Conservation (phyloP, 1,140 invertebrate genomes). For the Conopomorpha cramerella region DNA sequence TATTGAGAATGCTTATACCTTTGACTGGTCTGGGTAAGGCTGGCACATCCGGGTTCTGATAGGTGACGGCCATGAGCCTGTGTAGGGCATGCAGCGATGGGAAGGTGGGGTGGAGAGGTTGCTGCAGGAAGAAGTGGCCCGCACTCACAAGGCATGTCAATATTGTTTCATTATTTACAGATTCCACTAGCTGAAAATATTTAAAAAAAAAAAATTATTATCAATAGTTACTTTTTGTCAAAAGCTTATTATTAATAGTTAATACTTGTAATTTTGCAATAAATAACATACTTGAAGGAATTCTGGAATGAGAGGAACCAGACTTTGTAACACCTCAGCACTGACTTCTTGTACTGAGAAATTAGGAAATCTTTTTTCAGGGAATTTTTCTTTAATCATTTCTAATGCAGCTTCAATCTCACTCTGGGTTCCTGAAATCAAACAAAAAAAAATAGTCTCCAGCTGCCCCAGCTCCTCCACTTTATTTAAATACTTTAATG, state of each 20-base stretch:
- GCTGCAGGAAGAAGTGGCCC: slow-evolving; percentile 89
- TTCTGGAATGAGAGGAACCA: slow-evolving; percentile 64
- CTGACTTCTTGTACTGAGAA: slow-evolving; percentile 80
- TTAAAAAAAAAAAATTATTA: too few species aligned
- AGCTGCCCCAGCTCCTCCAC: too few species aligned
- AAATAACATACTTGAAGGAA: slow-evolving; percentile 65
- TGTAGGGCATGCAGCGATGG: slow-evolving; percentile 78
- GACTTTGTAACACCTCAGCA: slow-evolving; percentile 61
- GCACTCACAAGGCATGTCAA: slow-evolving; percentile 83
- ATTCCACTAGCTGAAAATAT: slow-evolving; percentile 80
- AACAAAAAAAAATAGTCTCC: too few species aligned
- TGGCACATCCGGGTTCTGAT: slow-evolving; percentile 68
- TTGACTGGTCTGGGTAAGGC: slow-evolving; percentile 65
- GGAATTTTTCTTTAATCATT: slow-evolving; percentile 84
- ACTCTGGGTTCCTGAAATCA: slow-evolving; percentile 64
- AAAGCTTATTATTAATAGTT: too few species aligned
- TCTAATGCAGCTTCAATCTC: slow-evolving; percentile 80
- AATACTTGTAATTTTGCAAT: slow-evolving; percentile 1
- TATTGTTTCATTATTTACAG: slow-evolving; percentile 90
- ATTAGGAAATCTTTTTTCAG: slow-evolving; percentile 75
- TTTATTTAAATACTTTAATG: slow-evolving; percentile 4
- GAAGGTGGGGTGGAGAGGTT: slow-evolving; percentile 91
- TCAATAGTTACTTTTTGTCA: too few species aligned
- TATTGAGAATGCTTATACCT: slow-evolving; percentile 48
- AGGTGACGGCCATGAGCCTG: slow-evolving; percentile 71